Evolutionary conservation across 2,888 invertebrate genomes (phyloP).

Genomic region (Danaus chrysippus): DNA sequence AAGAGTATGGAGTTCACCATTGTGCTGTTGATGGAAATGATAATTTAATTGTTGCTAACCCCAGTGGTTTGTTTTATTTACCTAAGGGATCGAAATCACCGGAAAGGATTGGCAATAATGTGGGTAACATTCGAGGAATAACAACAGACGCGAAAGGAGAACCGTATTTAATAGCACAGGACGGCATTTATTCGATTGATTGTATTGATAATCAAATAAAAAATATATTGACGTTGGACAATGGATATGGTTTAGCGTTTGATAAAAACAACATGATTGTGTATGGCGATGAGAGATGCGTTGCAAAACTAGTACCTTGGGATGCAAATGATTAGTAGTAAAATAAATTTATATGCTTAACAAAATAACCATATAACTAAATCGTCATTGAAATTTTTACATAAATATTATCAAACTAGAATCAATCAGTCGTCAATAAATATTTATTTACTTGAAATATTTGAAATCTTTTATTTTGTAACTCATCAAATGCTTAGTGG

Average conservation of each 20-base stretch:
- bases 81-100: slow-evolving; percentile 39
- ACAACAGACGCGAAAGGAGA: slow-evolving; percentile 43
- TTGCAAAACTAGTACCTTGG: slow-evolving; percentile 38
- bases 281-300: slow-evolving; percentile 53
- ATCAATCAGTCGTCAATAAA: too few relatives aligned
- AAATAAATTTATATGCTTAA: too few relatives aligned
- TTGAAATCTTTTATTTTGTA: too few relatives aligned
- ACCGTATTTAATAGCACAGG: slow-evolving; percentile 49
- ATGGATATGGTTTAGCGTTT: slow-evolving; percentile 55
- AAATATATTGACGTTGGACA: slow-evolving; percentile 41
- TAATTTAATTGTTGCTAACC: slow-evolving; percentile 48
- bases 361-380: too few relatives aligned
- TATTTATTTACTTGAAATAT: too few relatives aligned
- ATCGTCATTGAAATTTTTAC: too few relatives aligned
- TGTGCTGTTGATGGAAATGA: slow-evolving; percentile 44
- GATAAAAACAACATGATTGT: slow-evolving; percentile 54
- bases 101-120: slow-evolving; percentile 38
- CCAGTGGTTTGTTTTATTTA: slow-evolving; percentile 45
- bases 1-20: slow-evolving; percentile 48
- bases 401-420: too few relatives aligned
- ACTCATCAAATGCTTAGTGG: too few relatives aligned
- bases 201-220: slow-evolving; percentile 38
- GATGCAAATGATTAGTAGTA: background rate
- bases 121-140: slow-evolving; percentile 47
- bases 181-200: slow-evolving; percentile 51